Base-by-base conservation (phyloP, 2,797 vertebrate genomes). In the Periparus ater region DNA sequence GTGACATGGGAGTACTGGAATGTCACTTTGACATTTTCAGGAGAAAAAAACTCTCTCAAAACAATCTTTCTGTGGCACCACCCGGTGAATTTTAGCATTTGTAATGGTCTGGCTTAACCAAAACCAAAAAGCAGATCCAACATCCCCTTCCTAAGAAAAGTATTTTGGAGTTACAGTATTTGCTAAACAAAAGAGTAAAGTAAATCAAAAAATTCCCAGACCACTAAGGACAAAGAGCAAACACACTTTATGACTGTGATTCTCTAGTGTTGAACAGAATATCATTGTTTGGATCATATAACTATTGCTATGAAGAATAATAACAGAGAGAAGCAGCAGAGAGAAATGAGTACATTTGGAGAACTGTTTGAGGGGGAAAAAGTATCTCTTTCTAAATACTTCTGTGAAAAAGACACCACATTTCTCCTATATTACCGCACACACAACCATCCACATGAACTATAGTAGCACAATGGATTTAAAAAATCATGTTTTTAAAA, bases 51-150 rank as follows among this genome's bases (percentile, higher is more conserved):
- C 17, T 38, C 62, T n/a, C 38, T 74, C 40, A 13, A 83, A 91
- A 54, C 45, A 83, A 81, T 19, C 23, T 73, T 89, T 54, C 36
- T 63, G 29, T 55, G 36, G 80, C 34, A 89, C 19, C 38, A 89
- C 5, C 2, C 57, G 50, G 32, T 50, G 48, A 73, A 89, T 73
- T 61, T 70, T 71, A 91, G 40, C 48, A 62, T 66, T 70, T 62
- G 14, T 42, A 83, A 66, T 32, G 19, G 27, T 51, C 76, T 57
- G 38, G 23, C 44, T 83, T 78, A 88, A 91, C 45, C 53, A 91
- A 71, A 96, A 82, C 40, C 51, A 88, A 84, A 94, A 89, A 85
- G 47, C 26, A 89, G 48, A 63, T 67, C 55, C 19, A 92, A 85
- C 20, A 91, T n/a, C 48, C 12, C 53, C 53, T 89, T 71, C 36